Percentiles rank a stretch among this genome's conserved stretches.
Conservation (phyloP, 2,113 vertebrate genomes). For the Grallaria varia region DNA sequence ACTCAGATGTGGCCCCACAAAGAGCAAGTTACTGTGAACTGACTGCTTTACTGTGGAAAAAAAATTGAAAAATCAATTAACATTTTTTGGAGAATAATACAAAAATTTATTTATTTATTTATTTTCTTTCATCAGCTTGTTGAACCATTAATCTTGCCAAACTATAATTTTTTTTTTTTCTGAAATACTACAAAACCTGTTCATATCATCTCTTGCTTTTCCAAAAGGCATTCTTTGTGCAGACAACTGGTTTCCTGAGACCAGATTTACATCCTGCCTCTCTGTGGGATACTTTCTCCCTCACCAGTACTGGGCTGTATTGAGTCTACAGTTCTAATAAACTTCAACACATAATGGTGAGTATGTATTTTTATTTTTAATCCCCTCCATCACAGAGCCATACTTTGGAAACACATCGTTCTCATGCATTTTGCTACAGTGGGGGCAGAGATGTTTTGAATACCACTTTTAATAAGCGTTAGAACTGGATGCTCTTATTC, state of each 20-base stretch:
- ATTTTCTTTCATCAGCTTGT: neutral
- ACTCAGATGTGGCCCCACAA: accelerated
- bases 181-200: neutral
- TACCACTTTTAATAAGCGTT: neutral
- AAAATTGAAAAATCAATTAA: neutral
- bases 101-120: neutral
- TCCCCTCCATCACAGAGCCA: neutral
- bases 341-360: neutral
- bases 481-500: neutral
- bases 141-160: neutral
- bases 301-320: neutral
- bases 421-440: neutral
- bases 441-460: neutral
- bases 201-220: neutral
- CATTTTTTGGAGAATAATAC: neutral
- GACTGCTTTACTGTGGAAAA: neutral
- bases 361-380: neutral
- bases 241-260: conserved; percentile 13
- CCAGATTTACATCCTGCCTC: neutral
- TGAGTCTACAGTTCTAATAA: neutral
- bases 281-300: neutral
- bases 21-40: neutral
- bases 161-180: neutral
- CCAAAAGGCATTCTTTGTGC: neutral
- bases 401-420: neutral